Conservation (phyloP, 2,888 invertebrate genomes). For the Hesperia comma region DNA sequence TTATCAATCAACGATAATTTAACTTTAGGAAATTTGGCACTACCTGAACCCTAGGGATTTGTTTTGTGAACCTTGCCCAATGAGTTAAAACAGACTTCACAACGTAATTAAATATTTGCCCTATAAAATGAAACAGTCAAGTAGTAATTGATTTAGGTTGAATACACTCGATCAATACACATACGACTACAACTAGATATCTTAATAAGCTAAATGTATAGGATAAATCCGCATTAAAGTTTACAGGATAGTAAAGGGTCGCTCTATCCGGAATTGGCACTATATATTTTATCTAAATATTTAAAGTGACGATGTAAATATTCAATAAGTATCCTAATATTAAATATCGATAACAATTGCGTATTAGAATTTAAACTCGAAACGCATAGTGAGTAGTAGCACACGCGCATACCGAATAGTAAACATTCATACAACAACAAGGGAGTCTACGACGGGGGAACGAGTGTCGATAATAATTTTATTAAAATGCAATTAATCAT, state of each 20-base stretch:
- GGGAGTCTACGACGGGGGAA: slow-evolving; percentile 53
- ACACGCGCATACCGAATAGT: slow-evolving; percentile 53
- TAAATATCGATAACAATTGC: slow-evolving; percentile 67
- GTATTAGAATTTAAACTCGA: slow-evolving; percentile 65
- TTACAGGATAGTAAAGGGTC: slow-evolving; percentile 62
- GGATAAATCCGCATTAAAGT: slow-evolving; percentile 61
- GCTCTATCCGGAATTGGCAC: slow-evolving; percentile 72
- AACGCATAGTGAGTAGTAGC: slow-evolving; percentile 56
- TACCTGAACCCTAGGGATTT: slow-evolving; percentile 39
- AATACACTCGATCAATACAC: slow-evolving; percentile 41
- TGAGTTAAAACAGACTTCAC: slow-evolving; percentile 13
- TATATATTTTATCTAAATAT: slow-evolving; percentile 65
- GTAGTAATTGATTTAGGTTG: slow-evolving; percentile 33
- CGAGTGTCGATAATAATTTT: slow-evolving; percentile 45
- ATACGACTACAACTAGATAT: slow-evolving; percentile 64
- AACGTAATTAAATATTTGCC: slow-evolving; percentile 3
- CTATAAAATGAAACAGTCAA: slow-evolving; percentile 42
- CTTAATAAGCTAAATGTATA: slow-evolving; percentile 63
- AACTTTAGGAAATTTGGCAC: slow-evolving; percentile 64
- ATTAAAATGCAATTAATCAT: slow-evolving; percentile 64
- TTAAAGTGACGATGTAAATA: slow-evolving; percentile 60
- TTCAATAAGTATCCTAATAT: slow-evolving; percentile 68
- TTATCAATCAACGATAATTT: slow-evolving; percentile 46
- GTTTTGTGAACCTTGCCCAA: slow-evolving; percentile 7
- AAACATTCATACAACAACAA: slow-evolving; percentile 55